These are phyloP conservation scores for Odontophorus gujanensis DNA, from an alignment of 2,113 vertebrate genomes.

Conservation along the genomic window DNA sequence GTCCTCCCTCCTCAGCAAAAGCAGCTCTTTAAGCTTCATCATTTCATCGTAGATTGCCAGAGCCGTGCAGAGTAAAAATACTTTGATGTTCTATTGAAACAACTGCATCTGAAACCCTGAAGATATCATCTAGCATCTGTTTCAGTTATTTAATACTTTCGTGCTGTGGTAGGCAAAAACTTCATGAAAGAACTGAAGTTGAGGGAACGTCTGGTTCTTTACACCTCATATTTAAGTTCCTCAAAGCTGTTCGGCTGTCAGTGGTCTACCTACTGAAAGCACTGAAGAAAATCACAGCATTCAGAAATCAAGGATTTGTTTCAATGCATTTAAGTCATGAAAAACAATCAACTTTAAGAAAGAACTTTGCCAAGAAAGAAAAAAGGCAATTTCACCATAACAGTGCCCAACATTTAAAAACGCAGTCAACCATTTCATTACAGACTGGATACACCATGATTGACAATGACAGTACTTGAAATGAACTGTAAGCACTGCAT, in stretches of 20 bases:
- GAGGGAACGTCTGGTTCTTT: background rate
- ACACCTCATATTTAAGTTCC: background rate
- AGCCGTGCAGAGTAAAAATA: background rate
- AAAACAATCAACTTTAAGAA: background rate
- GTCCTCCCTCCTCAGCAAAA: background rate
- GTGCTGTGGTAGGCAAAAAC: background rate
- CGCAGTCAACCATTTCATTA: background rate
- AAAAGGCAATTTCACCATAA: background rate
- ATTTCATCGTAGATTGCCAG: background rate
- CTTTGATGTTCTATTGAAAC: background rate
- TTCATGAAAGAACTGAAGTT: background rate
- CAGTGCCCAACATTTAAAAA: background rate
- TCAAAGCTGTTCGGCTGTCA: background rate
- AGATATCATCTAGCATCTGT: conserved; percentile 13
- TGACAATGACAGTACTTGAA: background rate
- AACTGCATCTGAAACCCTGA: conserved; percentile 1
- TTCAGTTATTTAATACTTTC: background rate
- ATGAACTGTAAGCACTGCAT: background rate
- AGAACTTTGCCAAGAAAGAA: background rate
- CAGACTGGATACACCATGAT: background rate
- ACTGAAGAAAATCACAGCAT: background rate
- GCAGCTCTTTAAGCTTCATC: conserved; percentile 10
- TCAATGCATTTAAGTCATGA: background rate
- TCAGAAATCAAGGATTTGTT: background rate
- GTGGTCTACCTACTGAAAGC: background rate